Base-by-base conservation (phyloP, 2,113 vertebrate species). In the Gorsachius goisagi region DNA sequence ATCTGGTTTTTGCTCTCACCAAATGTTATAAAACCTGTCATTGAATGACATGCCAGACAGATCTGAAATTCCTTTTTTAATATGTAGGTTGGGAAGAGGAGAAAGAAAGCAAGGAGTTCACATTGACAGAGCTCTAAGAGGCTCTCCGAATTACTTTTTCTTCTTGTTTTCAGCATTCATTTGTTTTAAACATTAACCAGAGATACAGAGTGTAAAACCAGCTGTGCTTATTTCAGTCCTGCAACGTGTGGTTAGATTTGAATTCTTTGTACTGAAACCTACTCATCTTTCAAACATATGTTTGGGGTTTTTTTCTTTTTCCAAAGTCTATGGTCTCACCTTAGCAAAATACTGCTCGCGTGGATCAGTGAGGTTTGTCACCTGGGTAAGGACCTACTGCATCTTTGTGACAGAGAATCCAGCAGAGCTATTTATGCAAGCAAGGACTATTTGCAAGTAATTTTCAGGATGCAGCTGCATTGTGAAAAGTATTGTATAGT, bases 251-350 rank as follows among this genome's bases (percentile, higher is more conserved):
- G 85, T 86, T 87, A 84, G 52, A 74, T 77, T 66, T 87, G 49
- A 95, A 72, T 72, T 84, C 88, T 86, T 94, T 90, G 56, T 74
- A 47, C 73, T 49, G 85, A 84, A 91, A 86, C 32, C 62, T 84
- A 72, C 73, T 93, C 96, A 96, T 90, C 79, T 96, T 97, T 95
- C 83, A 89, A 75, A 41, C 50, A 84, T 50, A 83, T 59, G 85
- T 63, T n/a, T n/a, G n/a, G n/a, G n/a, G n/a, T 33, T 0, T 44
- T 28, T 66, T 24, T 33, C 0, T 44, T 28, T 66, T 24, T 33
- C 0, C 15, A 3, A 68, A 77, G 23, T 60, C 35, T 32, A 0
- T 63, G 37, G 78, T 76, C 63, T 92, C 79, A 67, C 35, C 27
- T 47, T 59, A 64, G 49, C 21, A 71, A 85, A 93, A 77, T 22